Base-by-base conservation (phyloP, 2,113 vertebrate species). In the Antidorcas marsupialis region DNA sequence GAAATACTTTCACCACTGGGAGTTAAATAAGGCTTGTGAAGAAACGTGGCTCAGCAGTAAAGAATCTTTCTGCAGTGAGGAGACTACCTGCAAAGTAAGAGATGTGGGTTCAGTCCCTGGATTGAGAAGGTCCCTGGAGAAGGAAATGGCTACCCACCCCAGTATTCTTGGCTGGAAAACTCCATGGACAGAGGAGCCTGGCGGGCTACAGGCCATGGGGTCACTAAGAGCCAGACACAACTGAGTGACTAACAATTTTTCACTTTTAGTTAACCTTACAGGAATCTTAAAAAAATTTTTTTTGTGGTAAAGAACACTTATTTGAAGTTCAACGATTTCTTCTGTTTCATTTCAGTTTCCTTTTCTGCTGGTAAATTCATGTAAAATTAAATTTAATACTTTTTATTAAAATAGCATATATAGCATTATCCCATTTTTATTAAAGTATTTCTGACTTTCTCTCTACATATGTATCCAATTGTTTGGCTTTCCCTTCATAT, bases 391-490 rank as follows among this genome's bases (percentile, higher is more conserved):
- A 55, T 45, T 47, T 82, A 89, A 94, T 87, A 23, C 27, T 83
- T 95, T 87, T 94, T 55, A 92, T 86, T 86, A 87, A 96, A 36
- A 79, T 76, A 85, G 64, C 50, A 79, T 82, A 50, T 67, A 84
- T 71, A 9, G 15, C 81, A 92, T 89, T 91, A 89, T 78, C 78
- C 78, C 57, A 89, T 57, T 87, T 96, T 89, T 94, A 76, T 76
- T 57, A 92, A 94, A 89, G 19, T 27, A 57, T 85, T 89, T 87
- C 60, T 89, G 71, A 89, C 43, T 95, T 93, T 95, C n/a, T 87
- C 33, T 87, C 79, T 96, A 88, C 78, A 78, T 62, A 55, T 33
- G 47, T 55, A 84, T 76, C 47, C 33, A 76, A 62, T 78, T 89
- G 76, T 83, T 91, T 97, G 76, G 14, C 30, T 95, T 78, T 84